phyloP scores from a whole-genome alignment of 2,113 vertebrate species.

The Tautogolabrus adspersus region DNA sequence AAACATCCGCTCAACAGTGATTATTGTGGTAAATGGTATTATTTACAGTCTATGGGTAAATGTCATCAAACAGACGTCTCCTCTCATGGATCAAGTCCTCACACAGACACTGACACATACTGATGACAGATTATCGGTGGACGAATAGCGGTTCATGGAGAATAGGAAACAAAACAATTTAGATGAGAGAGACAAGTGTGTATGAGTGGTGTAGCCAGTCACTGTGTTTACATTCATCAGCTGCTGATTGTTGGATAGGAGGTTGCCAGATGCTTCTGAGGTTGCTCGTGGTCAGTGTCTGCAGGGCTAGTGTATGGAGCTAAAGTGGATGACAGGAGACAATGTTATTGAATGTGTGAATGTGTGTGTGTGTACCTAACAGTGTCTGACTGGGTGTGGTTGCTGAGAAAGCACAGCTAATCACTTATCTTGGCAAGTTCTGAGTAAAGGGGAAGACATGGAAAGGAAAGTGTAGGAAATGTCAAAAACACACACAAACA shows the following conservation, averaged over 20 bases:
- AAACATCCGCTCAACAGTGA: constrained; percentile 40
- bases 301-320: constrained; percentile 10
- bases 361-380: not conserved
- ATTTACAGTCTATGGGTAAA: no score
- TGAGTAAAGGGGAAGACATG: constrained; percentile 30
- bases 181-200: constrained; percentile 24
- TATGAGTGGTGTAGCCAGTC: not conserved
- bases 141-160: not conserved
- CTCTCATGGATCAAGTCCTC: constrained; percentile 39
- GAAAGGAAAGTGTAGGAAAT: constrained; percentile 51
- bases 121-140: constrained; percentile 22
- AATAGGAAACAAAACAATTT: not conserved
- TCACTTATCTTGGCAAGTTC: constrained; percentile 69
- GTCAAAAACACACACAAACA: constrained; percentile 30
- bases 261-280: constrained; percentile 51
- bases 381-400: constrained; percentile 47
- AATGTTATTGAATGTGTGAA: constrained; percentile 16
- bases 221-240: constrained; percentile 11
- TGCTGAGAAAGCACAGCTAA: constrained; percentile 60
- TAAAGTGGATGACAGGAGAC: constrained; percentile 34
- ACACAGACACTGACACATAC: constrained; percentile 47
- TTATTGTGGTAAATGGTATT: constrained; percentile 12
- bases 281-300: constrained; percentile 28
- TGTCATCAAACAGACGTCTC: constrained; percentile 49
- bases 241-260: constrained; percentile 23